Percentiles rank a stretch among this genome's conserved stretches.
phyloP scores from a whole-genome alignment of 2,797 vertebrate species.

The Percopsis omiscomaycus region DNA sequence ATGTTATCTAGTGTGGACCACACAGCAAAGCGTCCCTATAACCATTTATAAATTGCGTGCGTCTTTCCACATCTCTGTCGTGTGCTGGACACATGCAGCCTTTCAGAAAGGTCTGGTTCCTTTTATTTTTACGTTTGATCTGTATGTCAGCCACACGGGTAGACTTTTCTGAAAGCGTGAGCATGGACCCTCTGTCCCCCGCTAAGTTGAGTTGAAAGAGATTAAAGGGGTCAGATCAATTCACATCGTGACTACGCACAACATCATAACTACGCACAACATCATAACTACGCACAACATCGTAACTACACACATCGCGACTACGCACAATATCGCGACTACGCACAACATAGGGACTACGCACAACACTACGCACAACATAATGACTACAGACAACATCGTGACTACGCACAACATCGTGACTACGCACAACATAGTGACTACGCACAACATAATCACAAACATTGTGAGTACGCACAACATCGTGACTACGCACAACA shows the following conservation, averaged over 20 bases:
- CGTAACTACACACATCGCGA: no score
- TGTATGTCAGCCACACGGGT: conserved; percentile 33
- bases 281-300: no score
- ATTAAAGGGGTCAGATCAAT: conserved; percentile 53
- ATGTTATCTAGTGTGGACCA: not conserved
- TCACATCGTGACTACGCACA: not conserved
- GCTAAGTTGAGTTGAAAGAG: conserved; percentile 33
- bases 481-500: conserved; percentile 9
- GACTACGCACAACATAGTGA: not conserved
- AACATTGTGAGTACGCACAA: not conserved
- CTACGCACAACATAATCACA: conserved; percentile 8
- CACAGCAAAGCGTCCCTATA: not conserved
- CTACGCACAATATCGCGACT: no score
- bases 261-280: not conserved
- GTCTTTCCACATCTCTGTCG: not conserved
- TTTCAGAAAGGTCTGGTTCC: conserved; percentile 55
- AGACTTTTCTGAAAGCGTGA: conserved; percentile 38
- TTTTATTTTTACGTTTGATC: conserved; percentile 64
- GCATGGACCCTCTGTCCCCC: conserved; percentile 25
- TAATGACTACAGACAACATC: no score
- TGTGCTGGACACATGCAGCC: conserved; percentile 14
- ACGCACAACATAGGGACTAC: no score
- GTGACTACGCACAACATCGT: not conserved
- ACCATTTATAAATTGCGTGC: not conserved
- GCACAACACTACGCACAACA: no score